Percentiles rank a stretch among this genome's conserved stretches.
Evolutionary conservation across 2,113 vertebrate species (phyloP).

Genomic region (Podarcis raffonei): DNA sequence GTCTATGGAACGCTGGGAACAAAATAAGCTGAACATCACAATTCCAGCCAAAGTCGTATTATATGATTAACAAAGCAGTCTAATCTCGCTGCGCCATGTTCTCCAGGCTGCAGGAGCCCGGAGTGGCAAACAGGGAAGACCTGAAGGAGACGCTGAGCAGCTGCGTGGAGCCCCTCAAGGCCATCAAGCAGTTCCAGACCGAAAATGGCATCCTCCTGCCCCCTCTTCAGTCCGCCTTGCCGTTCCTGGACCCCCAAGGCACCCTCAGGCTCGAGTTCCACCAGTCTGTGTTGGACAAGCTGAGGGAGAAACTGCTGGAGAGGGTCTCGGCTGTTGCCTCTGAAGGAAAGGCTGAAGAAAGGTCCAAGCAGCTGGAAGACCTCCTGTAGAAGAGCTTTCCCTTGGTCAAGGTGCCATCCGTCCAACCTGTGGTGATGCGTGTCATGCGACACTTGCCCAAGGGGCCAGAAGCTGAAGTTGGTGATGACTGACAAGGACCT

Average conservation of each 20-base stretch:
- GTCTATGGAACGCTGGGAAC: no score
- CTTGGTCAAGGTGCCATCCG: slow-evolving; percentile 94
- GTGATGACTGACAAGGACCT: slow-evolving; percentile 97
- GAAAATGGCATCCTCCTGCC: slow-evolving; percentile 97
- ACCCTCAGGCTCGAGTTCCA: slow-evolving; percentile 96
- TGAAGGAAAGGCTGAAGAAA: slow-evolving; percentile 91
- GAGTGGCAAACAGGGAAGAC: slow-evolving; percentile 95
- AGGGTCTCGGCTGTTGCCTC: slow-evolving; percentile 88
- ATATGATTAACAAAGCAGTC: no score
- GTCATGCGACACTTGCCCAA: slow-evolving; percentile 97
- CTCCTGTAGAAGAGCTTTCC: slow-evolving; percentile 97
- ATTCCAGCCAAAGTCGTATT: no score
- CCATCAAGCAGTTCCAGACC: slow-evolving; percentile 96
- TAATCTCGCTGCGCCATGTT: slow-evolving; percentile 78
- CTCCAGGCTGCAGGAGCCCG: slow-evolving; percentile 91
- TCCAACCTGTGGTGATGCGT: slow-evolving; percentile 98
- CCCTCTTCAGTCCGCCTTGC: slow-evolving; percentile 93
- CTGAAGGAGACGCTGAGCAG: slow-evolving; percentile 97
- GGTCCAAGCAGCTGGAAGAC: slow-evolving; percentile 93
- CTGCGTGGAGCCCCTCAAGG: slow-evolving; percentile 96
- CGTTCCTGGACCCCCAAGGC: slow-evolving; percentile 95
- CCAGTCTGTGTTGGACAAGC: slow-evolving; percentile 96
- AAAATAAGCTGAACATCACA: no score
- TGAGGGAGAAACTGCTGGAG: slow-evolving; percentile 95
- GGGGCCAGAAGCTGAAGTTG: slow-evolving; percentile 96